phyloP scores from a whole-genome alignment of 2,113 vertebrate genomes.

The Otis tarda region DNA sequence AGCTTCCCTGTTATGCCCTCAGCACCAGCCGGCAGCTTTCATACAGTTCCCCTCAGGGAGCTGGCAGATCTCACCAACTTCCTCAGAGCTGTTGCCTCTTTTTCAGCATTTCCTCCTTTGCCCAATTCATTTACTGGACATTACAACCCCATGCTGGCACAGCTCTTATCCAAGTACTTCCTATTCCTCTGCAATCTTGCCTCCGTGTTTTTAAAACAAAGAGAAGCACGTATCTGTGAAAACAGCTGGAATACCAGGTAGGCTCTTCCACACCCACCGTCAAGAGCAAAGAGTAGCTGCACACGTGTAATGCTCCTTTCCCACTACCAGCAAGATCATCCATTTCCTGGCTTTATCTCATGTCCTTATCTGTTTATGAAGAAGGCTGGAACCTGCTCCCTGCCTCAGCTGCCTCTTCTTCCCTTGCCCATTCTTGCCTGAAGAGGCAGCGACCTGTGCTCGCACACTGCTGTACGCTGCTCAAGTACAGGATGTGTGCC shows the following conservation, averaged over 20 bases:
- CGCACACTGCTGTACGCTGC: rapidly evolving
- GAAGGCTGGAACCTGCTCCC: not conserved
- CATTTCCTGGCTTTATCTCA: not conserved
- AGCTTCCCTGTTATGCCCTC: not conserved
- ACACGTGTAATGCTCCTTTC: not conserved
- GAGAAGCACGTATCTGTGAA: not conserved
- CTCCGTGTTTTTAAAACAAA: not conserved
- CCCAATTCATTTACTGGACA: not conserved
- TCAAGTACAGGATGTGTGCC: not conserved
- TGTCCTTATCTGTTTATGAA: not conserved
- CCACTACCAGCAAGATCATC: not conserved
- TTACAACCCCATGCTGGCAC: not conserved
- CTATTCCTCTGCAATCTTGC: not conserved
- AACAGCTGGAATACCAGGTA: not conserved
- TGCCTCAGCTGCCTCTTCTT: not conserved
- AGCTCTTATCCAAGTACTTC: not conserved
- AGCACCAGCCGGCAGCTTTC: not conserved
- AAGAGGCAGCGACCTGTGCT: not conserved
- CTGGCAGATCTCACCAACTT: not conserved
- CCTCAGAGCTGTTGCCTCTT: not conserved
- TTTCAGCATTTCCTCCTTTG: not conserved
- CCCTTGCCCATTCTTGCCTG: not conserved
- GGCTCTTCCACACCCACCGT: not conserved
- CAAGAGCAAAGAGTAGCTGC: not conserved
- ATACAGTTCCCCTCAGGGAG: rapidly evolving